Evolutionary conservation across 2,888 invertebrate species (phyloP), one percentile per base, ranked within the genome.

Genomic region (Nephrotoma appendiculata): DNA sequence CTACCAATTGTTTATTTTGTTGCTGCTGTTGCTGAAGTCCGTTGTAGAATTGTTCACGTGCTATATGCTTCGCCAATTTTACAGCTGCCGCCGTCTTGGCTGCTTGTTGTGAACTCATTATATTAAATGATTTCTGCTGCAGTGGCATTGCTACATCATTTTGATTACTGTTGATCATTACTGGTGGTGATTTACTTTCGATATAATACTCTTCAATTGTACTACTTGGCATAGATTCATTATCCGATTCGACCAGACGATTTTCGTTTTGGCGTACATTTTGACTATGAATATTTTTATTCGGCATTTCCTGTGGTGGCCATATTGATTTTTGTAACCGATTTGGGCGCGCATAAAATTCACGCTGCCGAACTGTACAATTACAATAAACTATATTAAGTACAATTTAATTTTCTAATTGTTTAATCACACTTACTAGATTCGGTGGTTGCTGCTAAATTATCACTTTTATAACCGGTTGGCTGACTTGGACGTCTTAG

Each of bases 331-430:
- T 94, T 89, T 95, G 95, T 88, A 96, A 91, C 90, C 95, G 96
- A 90, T 95, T 95, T 41, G 96, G 96, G 89, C 95, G 93, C n/a
- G 95, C 94, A 89, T 96, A 96, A 90, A 96, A 96, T 90, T 96
- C 96, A 86, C 94, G 93, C 87, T 94, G 94, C 88, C 94, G 94
- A 71, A 94, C 94, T 86, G 42, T 19, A 71, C 3, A 31, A 31
- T 44, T 43, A 45, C 9, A 19, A 85, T 19, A 45, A 85, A 85
- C 15, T 42, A 19, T 45, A 84, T 6, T 42, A 87, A 45, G 43
- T 44, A 31, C 6, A 19, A 44, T 44, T 19, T 19, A 31, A 43
- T 85, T 44, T 43, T 45, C 9, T 7, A 44, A 85, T 43, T 12
- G 43, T 44, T 43, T 44, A 44, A 11, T 45, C n/a, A 85, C 31